Percentiles rank a stretch among this genome's conserved stretches.
Conservation (phyloP, 2,797 vertebrate species). For the Picus viridis region DNA sequence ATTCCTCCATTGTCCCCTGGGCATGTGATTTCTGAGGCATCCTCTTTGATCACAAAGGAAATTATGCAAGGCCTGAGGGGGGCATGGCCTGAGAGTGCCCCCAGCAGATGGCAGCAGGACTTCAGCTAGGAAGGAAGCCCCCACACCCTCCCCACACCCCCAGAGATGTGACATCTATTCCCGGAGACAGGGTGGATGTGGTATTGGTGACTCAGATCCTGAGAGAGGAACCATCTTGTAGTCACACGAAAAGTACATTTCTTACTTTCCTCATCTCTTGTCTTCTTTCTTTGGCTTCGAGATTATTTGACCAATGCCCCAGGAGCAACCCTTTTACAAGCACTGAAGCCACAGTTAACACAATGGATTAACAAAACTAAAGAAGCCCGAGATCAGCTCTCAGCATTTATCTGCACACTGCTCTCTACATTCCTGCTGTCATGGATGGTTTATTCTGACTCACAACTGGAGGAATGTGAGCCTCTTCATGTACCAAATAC, state of each 20-base stretch:
- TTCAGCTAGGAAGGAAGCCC: neutral
- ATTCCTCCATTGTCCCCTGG: neutral
- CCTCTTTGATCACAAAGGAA: neutral
- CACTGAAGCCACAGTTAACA: neutral
- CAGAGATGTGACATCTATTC: neutral
- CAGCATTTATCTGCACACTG: neutral
- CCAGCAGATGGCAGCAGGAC: constrained; percentile 71
- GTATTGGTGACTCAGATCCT: constrained; percentile 59
- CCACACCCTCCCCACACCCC: accelerated
- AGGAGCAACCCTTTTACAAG: neutral
- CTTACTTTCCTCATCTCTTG: neutral
- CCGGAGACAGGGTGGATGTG: constrained; percentile 49
- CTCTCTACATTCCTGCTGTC: neutral
- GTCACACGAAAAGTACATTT: neutral
- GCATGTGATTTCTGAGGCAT: neutral
- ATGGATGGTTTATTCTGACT: neutral
- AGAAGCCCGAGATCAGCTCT: neutral
- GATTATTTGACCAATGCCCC: neutral
- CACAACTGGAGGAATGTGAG: neutral
- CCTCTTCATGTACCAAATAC: neutral
- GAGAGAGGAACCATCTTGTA: constrained; percentile 20
- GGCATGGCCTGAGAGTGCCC: neutral
- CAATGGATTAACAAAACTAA: neutral
- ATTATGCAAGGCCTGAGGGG: neutral
- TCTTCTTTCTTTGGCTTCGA: neutral